Evolutionary conservation across 2,797 vertebrate species (phyloP), one percentile per base, ranked within the genome.

Genomic region (Pygocentrus nattereri): DNA sequence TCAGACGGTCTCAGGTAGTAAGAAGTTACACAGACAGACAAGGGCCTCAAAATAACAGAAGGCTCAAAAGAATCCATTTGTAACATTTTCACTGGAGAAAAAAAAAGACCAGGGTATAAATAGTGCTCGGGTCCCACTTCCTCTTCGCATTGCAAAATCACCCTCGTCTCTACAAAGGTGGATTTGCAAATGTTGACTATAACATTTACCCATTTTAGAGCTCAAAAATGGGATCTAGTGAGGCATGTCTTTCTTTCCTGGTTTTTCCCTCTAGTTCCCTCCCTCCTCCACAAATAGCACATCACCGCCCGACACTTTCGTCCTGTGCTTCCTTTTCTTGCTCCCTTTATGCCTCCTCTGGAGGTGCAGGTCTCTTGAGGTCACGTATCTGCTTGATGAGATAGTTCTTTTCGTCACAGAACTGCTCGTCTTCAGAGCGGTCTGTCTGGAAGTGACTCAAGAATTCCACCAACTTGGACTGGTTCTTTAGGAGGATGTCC

Each of bases 381-480:
- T 95, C 95, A 44, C 94, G 93, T 87, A 96, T 96, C 91, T 96
- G 95, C 89, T 95, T 95, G 18, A 95, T 90, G 86, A 96, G 91
- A 92, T 96, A 96, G 93, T 95, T 95, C 89, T 96, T 96, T 92
- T 96, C 95, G 0, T 95, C 95, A 0, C 94, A 95, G 92, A 96
- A 96, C 91, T 96, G 95, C 90, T 96, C 95, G 2, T 96, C 95
- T 81, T 95, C 95, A 0, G 94, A 90, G 27, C 95, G 69, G 89
- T 95, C 95, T 0, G 93, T 94, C 91, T 95, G 95, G 89, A 96
- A 96, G 84, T 95, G 92, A 88, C 92, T 91, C 85, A 96, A 91
- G 91, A 96, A 95, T 0, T 96, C 95, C 82, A 95, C 93, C 3
- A 96, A 91, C 87, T 95, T 95, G 88, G 93, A 70, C 88, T 96